These are phyloP conservation scores for Chrysogorgia sp. DNA, from an alignment of 92 coral and sea anemone species.

Conservation along the genomic window DNA sequence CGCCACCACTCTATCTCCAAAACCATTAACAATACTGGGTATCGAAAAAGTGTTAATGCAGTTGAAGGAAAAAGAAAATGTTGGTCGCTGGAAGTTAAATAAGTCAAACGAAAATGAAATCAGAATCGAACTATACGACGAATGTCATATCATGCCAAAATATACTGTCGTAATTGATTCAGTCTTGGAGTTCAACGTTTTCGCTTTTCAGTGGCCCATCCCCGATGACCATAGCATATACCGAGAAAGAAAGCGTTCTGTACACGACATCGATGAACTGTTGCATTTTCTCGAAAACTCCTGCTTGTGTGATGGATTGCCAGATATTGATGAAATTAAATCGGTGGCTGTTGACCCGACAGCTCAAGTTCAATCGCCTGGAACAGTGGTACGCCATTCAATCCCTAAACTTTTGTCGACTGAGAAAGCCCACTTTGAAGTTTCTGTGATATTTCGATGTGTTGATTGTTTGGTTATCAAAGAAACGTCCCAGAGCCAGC, in stretches of 20 bases:
- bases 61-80: too few relatives aligned
- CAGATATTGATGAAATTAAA: not conserved
- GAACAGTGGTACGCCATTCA: not conserved
- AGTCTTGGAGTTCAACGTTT: not conserved
- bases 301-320: not conserved
- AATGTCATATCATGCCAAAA: too few relatives aligned
- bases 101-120: too few relatives aligned
- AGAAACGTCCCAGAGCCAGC: too few relatives aligned
- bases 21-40: too few relatives aligned
- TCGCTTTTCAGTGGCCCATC: constrained; percentile 2
- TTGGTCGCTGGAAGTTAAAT: too few relatives aligned
- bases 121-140: too few relatives aligned
- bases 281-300: not conserved
- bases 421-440: not conserved
- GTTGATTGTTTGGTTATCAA: not conserved
- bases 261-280: constrained; percentile 1
- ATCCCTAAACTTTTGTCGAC: not conserved
- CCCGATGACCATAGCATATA: not conserved
- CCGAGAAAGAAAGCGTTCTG: not conserved
- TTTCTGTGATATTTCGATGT: not conserved
- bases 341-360: constrained; percentile 16
- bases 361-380: not conserved
- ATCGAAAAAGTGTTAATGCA: too few relatives aligned
- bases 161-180: not conserved
- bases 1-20: too few relatives aligned